Evolutionary conservation across 2,888 invertebrate genomes (phyloP), one percentile per base, ranked within the genome.

Genomic region (Hirtodrosophila histrioides): DNA sequence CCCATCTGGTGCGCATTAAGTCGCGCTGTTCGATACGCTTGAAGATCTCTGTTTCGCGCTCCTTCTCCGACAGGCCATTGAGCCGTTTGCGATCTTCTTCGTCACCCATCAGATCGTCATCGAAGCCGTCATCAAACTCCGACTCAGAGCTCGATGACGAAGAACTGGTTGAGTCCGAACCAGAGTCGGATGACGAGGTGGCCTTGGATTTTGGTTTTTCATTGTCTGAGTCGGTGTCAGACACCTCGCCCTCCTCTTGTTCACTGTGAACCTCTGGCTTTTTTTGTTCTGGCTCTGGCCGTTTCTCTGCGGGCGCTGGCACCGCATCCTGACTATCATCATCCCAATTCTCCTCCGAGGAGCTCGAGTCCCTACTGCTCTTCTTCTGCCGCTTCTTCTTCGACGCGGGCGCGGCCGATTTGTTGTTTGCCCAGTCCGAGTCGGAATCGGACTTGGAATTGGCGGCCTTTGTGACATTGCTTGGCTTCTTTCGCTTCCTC

Each of bases 31-130:
- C 99, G 50, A 98, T 97, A 51, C 99, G 94, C 90, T 98, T 98
- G 91, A 97, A 99, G 79, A 99, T 96, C 92, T 99, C 99, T 57
- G 98, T 97, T 92, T 99, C 99, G 41, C 99, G 93, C 90, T 99
- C 99, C 88, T 98, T 98, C 90, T 99, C 99, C 0, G 98, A 98
- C 94, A 99, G 95, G 69, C 96, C 95, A 9, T 97, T 97, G 43
- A 99, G 92, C 0, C 97, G 93, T 1, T 96, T 96, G 84, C 97
- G 94, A 92, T 99, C 99, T 78, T 97, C 98, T 65, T 97, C 98
- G 91, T 99, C 98, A 0, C 98, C 98, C 96, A 99, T 98, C 29
- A 99, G 93, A 90, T 99, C 97, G 72, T 99, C 98, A 90, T 98
- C 99, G 85, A 97, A 98, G 69, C 99, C 99, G 92, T 99, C 99